Conservation (phyloP, 2,113 vertebrate species). For the Charina bottae region DNA sequence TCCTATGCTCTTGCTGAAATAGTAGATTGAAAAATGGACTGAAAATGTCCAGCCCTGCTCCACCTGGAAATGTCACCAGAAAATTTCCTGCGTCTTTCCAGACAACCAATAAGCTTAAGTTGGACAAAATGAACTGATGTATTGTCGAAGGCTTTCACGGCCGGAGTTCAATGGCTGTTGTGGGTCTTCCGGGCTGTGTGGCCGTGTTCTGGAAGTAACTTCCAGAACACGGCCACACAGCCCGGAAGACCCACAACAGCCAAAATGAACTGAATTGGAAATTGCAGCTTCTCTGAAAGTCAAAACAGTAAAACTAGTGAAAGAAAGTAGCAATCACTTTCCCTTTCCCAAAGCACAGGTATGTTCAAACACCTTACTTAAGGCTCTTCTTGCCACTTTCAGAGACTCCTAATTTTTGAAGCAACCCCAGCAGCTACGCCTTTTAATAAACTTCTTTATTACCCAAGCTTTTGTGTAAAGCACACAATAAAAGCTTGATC, state of each 20-base stretch:
- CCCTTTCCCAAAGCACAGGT: background rate
- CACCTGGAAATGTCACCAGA: background rate
- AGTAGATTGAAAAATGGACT: background rate
- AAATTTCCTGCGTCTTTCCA: background rate
- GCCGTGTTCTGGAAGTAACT: too few relatives aligned
- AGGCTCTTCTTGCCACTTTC: background rate
- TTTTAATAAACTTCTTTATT: background rate
- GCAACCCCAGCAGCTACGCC: background rate
- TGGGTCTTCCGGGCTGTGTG: too few relatives aligned
- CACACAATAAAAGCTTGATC: background rate
- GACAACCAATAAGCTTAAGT: background rate
- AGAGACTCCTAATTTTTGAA: background rate
- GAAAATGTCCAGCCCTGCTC: background rate
- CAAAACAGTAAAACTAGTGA: background rate
- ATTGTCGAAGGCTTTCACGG: too few relatives aligned
- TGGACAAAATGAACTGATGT: background rate
- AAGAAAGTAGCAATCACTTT: background rate
- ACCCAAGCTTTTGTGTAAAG: background rate
- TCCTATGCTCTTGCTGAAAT: background rate
- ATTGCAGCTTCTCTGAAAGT: background rate
- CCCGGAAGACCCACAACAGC: too few relatives aligned
- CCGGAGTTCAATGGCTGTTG: too few relatives aligned
- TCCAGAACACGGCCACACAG: too few relatives aligned
- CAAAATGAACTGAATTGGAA: background rate
- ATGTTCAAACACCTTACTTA: background rate